phyloP scores from a whole-genome alignment of 2,797 vertebrate genomes.

The Stomatorhinus walkeri region DNA sequence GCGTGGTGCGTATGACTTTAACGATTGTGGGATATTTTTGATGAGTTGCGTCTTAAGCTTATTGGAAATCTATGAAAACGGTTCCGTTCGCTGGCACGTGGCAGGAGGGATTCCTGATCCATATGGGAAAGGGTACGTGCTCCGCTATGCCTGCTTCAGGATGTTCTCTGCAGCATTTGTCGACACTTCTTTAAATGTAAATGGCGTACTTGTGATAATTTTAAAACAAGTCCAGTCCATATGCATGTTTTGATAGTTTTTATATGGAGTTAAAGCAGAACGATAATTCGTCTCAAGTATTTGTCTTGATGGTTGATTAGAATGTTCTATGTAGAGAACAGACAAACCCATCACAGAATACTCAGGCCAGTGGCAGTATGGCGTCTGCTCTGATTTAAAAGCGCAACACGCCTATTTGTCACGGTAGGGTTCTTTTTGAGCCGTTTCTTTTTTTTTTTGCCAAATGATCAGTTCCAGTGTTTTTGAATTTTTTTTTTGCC shows the following conservation, averaged over 20 bases:
- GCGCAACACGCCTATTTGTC: background rate
- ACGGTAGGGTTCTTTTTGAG: background rate
- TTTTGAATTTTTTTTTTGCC: background rate
- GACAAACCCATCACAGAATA: background rate
- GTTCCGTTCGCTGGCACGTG: background rate
- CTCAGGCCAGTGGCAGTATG: background rate
- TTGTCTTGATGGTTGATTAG: background rate
- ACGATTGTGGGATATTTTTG: background rate
- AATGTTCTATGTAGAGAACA: background rate
- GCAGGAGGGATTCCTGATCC: background rate
- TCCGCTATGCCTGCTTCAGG: background rate
- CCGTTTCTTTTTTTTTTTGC: background rate
- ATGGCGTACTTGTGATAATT: background rate
- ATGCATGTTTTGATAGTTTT: slow-evolving; percentile 5
- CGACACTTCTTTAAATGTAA: background rate
- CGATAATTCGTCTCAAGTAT: background rate
- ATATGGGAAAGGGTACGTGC: background rate
- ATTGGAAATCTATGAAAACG: background rate
- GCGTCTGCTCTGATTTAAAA: background rate
- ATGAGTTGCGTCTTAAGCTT: background rate
- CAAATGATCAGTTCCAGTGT: background rate
- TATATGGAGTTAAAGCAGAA: background rate
- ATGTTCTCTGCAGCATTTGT: background rate
- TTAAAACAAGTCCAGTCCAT: background rate
- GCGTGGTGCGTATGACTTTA: background rate